Evolutionary conservation across 1,140 invertebrate species (phyloP), one percentile per base, ranked within the genome.

Genomic region (Lepidurus packardi): DNA sequence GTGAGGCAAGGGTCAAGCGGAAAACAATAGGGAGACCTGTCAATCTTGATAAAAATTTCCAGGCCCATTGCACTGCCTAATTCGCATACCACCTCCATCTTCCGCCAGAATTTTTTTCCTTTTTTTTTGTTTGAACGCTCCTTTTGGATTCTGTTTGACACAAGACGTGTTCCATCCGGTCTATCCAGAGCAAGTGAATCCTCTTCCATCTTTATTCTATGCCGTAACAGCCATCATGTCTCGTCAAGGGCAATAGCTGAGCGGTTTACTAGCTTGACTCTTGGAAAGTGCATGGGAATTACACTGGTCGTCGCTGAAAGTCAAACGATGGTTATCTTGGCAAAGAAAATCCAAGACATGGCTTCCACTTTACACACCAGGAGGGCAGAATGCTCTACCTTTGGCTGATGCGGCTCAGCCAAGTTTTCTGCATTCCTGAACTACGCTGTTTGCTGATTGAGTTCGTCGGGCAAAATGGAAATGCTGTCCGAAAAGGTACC

Each of bases 291-390:
- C 34, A 34, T 34, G 34, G 34, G 34, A 34, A 4, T 34, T 34
- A 13, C 21, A 65, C 53, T 65, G 53, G 53, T 65, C 53, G 21
- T 65, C 21, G 16, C 53, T 21, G 16, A 13, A 16, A 21, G 53
- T 16, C 53, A 65, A 65, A 65, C 53, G 53, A 65, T 65, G 53
- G 53, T 65, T 65, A 65, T 65, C 53, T 65, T 65, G 53, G 53
- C 53, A 65, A 65, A 65, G 34, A 34, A 34, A 34, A 34, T 34
- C 34, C 34, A 34, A 34, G 21, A n/a, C 53, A 65, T n/a, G 53
- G 21, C 53, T 7, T n/a, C 16, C 53, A 7, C 53, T 65, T 34
- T 65, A n/a, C 53, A n/a, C 53, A 65, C 53, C 53, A n/a, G 53
- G 53, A 21, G 53, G 53, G 53, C 16, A 65, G 21, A 65, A 13